Base-by-base conservation (phyloP, 2,797 vertebrate genomes). In the Chlorospingus semifuscus region DNA sequence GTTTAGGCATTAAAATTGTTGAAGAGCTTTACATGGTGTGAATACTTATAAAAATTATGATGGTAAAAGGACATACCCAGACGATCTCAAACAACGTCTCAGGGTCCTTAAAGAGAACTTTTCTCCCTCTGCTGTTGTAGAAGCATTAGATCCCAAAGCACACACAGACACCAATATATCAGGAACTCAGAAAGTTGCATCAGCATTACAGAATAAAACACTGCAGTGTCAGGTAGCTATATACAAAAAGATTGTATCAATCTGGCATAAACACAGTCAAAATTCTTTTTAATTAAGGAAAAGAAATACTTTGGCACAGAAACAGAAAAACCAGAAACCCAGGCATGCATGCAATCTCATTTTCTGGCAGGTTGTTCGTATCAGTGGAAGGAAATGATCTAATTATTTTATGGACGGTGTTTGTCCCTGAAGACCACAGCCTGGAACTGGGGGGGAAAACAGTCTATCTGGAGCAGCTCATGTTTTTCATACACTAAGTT, bases 381-480 rank as follows among this genome's bases (percentile, higher is more conserved):
- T 87, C 86, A 82, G 49, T 77, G 61, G 69, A 94, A 92, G 61
- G 84, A 95, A 95, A 81, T 92, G 50, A 92, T 96, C 55, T 81
- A 78, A 94, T 87, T 96, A 92, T 41, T 72, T 86, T 83, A 78
- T 89, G 84, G 89, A 69, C 50, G 66, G 23, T 32, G 27, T 87
- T 77, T 69, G 61, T 91, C 83, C 78, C 94, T 61, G 52, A 87
- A 89, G 93, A 94, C 69, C 64, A 60, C 37, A 80, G 74, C 19
- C 29, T 83, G 46, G 39, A 71, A 77, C 36, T 20, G 78, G 47
- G 21, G 21, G 70, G 3, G 3, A 15, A 57, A 49, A 57, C 55
- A 7, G 29, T 46, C 39, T 44, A 26, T 78, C 46, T 95, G 64
- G 92, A 80, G 41, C 41, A 80, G 78, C 16, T 95, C 36, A 24